Percentiles rank a stretch among this genome's conserved stretches.
phyloP scores from a whole-genome alignment of 2,113 vertebrate species.

The Chitala chitala region DNA sequence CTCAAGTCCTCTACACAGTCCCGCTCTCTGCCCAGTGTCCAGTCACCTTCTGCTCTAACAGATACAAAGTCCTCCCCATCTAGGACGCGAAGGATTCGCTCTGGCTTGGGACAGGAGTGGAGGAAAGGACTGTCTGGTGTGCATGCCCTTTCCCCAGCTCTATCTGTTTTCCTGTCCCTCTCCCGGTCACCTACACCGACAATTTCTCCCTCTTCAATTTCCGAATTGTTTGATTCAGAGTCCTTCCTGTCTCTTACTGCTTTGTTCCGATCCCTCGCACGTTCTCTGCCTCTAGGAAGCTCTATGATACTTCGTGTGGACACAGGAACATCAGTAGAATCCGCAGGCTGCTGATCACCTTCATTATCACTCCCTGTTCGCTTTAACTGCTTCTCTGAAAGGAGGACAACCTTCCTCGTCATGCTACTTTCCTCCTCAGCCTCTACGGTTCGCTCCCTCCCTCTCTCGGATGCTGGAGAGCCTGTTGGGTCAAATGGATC shows the following conservation, averaged over 20 bases:
- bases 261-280: conserved; percentile 24
- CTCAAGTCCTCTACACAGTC: conserved; percentile 69
- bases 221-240: conserved; percentile 65
- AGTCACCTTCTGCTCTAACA: conserved; percentile 59
- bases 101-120: conserved; percentile 49
- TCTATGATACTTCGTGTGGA: conserved; percentile 36
- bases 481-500: conserved; percentile 90
- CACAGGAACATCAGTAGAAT: conserved; percentile 49
- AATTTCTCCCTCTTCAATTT: conserved; percentile 87
- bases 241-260: conserved; percentile 29
- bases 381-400: not conserved
- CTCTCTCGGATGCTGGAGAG: conserved; percentile 64
- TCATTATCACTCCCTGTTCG: conserved; percentile 24
- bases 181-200: conserved; percentile 50
- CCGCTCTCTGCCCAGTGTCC: conserved; percentile 50
- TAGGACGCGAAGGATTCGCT: conserved; percentile 67
- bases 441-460: conserved; percentile 30
- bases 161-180: conserved; percentile 41
- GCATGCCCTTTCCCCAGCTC: not conserved
- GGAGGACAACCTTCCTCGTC: not conserved
- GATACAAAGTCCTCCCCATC: conserved; percentile 77
- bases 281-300: not conserved
- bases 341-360: conserved; percentile 55
- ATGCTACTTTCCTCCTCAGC: conserved; percentile 41
- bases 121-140: conserved; percentile 52